phyloP scores from a whole-genome alignment of 1,140 invertebrate species.

The Psix sp. region DNA sequence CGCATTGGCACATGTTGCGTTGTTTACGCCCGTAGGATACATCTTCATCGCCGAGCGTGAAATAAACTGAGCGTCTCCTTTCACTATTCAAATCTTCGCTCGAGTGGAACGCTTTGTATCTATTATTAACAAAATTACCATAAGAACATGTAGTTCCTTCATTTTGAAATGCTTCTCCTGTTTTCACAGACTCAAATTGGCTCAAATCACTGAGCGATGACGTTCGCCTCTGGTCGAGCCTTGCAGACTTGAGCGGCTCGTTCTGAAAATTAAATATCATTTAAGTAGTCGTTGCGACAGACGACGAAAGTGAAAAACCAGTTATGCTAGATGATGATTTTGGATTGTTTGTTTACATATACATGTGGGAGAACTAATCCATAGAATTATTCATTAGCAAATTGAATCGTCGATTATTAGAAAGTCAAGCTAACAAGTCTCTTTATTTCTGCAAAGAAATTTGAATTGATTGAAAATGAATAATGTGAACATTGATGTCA shows the following conservation, averaged over 20 bases:
- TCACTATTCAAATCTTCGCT: constrained; percentile 56
- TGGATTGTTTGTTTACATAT: too few species aligned
- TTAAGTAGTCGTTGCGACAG: too few species aligned
- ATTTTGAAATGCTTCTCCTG: constrained; percentile 58
- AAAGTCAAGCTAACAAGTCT: constrained; percentile 14
- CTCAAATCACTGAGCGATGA: constrained; percentile 41
- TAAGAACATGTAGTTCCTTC: constrained; percentile 47
- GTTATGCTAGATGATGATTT: too few species aligned
- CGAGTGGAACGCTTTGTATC: constrained; percentile 52
- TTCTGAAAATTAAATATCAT: constrained; percentile 14
- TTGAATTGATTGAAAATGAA: constrained; percentile 22
- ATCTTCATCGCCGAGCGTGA: constrained; percentile 85
- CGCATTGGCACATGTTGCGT: constrained; percentile 42
- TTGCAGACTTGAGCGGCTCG: constrained; percentile 1
- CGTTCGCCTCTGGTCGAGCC: constrained; percentile 19
- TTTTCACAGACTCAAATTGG: constrained; percentile 27
- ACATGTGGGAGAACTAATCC: too few species aligned
- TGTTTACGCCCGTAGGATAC: constrained; percentile 78
- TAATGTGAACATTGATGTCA: too few species aligned
- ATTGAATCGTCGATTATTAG: too few species aligned
- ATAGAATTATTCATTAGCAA: too few species aligned
- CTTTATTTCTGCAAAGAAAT: constrained; percentile 26
- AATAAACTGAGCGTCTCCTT: constrained; percentile 78
- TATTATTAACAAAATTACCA: constrained; percentile 48
- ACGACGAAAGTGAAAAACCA: too few species aligned